phyloP scores from a whole-genome alignment of 2,113 vertebrate genomes.

The Leptodactylus fuscus region DNA sequence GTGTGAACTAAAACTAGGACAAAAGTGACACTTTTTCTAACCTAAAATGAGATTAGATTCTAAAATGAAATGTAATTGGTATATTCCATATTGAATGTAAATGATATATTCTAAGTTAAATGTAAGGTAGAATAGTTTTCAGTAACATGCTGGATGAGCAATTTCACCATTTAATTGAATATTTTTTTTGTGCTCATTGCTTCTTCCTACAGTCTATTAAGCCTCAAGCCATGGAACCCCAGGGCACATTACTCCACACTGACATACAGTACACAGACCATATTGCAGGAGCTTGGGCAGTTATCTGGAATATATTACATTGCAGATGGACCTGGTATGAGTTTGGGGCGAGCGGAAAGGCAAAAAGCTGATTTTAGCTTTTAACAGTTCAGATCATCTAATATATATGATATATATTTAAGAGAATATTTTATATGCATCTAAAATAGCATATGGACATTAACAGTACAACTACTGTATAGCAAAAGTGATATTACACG shows the following conservation, averaged over 20 bases:
- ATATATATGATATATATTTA: too few relatives aligned
- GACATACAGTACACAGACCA: conserved; percentile 2
- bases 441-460: too few relatives aligned
- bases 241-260: background rate
- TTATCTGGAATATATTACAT: background rate
- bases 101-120: background rate
- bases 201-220: background rate
- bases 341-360: background rate
- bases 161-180: background rate
- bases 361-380: background rate
- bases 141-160: background rate
- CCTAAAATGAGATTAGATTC: too few relatives aligned
- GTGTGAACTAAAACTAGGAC: too few relatives aligned
- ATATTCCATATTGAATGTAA: background rate
- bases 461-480: too few relatives aligned
- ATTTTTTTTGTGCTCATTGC: background rate
- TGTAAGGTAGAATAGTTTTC: background rate
- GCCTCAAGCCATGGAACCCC: background rate
- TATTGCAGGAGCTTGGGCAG: background rate
- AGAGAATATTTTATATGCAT: too few relatives aligned
- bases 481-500: too few relatives aligned
- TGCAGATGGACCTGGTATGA: background rate
- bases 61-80: background rate
- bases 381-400: background rate
- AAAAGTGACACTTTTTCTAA: too few relatives aligned